phyloP scores from a whole-genome alignment of 2,888 invertebrate genomes.

The Drosophila recens region DNA sequence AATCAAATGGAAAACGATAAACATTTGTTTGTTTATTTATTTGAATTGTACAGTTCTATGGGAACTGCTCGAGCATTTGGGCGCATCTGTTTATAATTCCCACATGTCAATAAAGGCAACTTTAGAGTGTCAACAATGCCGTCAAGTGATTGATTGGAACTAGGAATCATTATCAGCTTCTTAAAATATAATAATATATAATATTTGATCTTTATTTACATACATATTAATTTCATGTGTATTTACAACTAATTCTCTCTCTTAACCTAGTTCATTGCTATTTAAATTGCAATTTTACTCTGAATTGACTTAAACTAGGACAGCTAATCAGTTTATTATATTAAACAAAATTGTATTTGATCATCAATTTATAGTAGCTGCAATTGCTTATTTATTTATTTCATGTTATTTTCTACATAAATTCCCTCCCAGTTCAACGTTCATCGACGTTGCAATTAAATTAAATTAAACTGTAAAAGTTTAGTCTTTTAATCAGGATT shows the following conservation, averaged over 20 bases:
- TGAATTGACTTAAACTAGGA: not conserved
- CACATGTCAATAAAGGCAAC: constrained; percentile 11
- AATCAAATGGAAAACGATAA: constrained; percentile 13
- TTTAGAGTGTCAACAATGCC: constrained; percentile 21
- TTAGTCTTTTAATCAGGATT: no score
- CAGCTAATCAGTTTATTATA: not conserved
- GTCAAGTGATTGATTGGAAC: constrained; percentile 22
- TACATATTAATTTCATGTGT: no score
- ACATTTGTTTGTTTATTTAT: constrained; percentile 32
- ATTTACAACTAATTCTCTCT: not conserved
- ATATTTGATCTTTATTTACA: not conserved
- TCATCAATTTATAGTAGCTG: no score
- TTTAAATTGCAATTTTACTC: not conserved
- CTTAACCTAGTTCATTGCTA: not conserved
- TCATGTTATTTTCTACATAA: no score
- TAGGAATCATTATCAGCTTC: not conserved
- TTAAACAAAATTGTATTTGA: not conserved
- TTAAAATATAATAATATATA: not conserved
- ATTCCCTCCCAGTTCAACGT: no score
- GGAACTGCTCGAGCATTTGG: not conserved
- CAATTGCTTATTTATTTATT: no score
- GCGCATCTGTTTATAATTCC: constrained; percentile 14
- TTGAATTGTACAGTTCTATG: constrained; percentile 7
- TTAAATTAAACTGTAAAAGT: no score
- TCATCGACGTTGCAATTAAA: no score